phyloP scores from a whole-genome alignment of 2,113 vertebrate genomes.

The Dipodomys spectabilis region DNA sequence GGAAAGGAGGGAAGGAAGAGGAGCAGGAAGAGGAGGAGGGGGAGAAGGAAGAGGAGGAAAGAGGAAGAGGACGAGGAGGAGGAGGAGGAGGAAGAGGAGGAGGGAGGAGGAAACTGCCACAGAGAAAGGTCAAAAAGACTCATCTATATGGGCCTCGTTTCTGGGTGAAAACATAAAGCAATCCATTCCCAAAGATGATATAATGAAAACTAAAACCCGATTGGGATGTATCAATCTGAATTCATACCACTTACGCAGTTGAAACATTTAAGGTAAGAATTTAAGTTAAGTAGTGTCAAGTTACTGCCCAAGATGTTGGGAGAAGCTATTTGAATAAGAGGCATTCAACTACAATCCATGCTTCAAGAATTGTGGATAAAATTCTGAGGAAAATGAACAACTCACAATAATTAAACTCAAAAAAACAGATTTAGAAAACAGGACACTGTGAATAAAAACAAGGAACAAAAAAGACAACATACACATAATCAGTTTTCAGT shows the following conservation, averaged over 20 bases:
- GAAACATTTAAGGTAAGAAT: constrained; percentile 28
- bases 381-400: constrained; percentile 41
- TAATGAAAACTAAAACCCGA: not conserved
- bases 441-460: not conserved
- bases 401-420: constrained; percentile 35
- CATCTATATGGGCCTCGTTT: not conserved
- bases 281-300: constrained; percentile 7
- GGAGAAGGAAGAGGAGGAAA: no score
- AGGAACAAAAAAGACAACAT: not conserved
- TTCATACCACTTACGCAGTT: not conserved
- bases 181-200: not conserved
- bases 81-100: no score
- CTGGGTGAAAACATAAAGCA: not conserved
- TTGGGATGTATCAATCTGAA: not conserved
- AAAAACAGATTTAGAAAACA: not conserved
- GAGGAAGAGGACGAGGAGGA: not conserved
- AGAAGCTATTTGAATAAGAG: constrained; percentile 14
- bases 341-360: constrained; percentile 1
- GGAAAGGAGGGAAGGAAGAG: no score
- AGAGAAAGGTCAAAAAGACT: not conserved
- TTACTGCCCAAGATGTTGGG: not conserved
- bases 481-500: not conserved
- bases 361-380: constrained; percentile 24
- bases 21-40: no score
- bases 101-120: not conserved